Conservation (phyloP, 2,113 vertebrate species). For the Nerophis lumbriciformis region DNA sequence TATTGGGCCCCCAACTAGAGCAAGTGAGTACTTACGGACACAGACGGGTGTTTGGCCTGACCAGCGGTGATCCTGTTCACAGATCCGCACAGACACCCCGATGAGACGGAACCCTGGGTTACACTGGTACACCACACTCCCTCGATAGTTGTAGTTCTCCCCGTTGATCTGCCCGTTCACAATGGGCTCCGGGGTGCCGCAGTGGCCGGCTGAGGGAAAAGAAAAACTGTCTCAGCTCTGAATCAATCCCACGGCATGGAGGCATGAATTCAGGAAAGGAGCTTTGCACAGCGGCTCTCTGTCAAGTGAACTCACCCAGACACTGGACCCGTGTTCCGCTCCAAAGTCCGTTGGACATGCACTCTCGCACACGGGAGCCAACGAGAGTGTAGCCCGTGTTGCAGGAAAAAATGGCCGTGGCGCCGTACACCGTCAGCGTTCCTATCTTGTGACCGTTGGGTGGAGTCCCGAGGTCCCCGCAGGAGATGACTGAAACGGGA, state of each 20-base stretch:
- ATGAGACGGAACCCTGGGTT: conserved; percentile 92
- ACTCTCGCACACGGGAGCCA: conserved; percentile 90
- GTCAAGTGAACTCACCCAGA: conserved; percentile 75
- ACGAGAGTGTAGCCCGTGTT: conserved; percentile 95
- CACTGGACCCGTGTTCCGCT: conserved; percentile 90
- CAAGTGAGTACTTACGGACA: conserved; percentile 84
- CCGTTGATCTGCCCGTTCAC: conserved; percentile 94
- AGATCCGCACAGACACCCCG: conserved; percentile 93
- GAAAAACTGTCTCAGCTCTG: background rate
- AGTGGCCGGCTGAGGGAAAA: conserved; percentile 80
- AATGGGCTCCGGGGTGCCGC: conserved; percentile 86
- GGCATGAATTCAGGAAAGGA: too few relatives aligned
- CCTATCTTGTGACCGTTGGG: conserved; percentile 95
- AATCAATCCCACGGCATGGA: background rate
- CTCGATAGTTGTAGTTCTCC: conserved; percentile 94
- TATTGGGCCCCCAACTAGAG: background rate
- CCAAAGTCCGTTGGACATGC: conserved; percentile 97
- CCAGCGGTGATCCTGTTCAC: conserved; percentile 97
- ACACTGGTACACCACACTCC: conserved; percentile 97
- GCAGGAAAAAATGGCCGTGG: conserved; percentile 97
- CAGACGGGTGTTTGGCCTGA: conserved; percentile 92
- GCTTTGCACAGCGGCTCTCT: background rate
- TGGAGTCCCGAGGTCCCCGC: conserved; percentile 86
- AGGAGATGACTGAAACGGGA: conserved; percentile 85
- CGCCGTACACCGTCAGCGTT: conserved; percentile 83